These are phyloP conservation scores for Machimus rusticus DNA, from an alignment of 2,888 invertebrate species.

Conservation along the genomic window DNA sequence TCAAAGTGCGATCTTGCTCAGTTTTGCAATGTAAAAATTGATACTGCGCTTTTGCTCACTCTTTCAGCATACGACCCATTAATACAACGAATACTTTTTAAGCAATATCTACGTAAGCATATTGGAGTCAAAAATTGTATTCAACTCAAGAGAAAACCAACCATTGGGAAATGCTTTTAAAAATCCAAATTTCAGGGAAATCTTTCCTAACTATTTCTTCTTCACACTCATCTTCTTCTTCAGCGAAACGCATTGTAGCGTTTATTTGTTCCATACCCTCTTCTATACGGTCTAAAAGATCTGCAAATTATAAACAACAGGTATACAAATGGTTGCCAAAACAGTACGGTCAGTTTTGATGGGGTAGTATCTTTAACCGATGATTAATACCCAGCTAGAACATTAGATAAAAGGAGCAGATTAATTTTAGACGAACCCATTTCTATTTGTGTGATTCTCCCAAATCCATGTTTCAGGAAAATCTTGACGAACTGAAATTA, in stretches of 20 bases:
- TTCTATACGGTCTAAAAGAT: no score
- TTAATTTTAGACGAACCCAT: neutral
- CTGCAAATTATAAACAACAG: neutral
- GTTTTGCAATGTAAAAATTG: no score
- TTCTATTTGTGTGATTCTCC: neutral
- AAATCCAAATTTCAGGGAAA: constrained; percentile 33
- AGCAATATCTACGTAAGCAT: neutral
- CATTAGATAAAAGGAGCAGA: neutral
- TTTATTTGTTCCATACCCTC: neutral
- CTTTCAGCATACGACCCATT: no score
- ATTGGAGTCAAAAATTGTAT: neutral
- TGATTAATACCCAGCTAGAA: neutral
- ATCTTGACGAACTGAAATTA: neutral
- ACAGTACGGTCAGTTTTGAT: neutral
- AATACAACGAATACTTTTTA: neutral
- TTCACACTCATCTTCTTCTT: neutral
- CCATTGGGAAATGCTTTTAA: neutral
- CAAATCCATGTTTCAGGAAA: constrained; percentile 25
- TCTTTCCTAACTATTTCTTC: neutral
- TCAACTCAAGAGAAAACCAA: neutral
- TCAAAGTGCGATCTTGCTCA: no score
- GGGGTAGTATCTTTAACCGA: neutral
- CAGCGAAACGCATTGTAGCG: neutral
- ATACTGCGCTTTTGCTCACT: no score
- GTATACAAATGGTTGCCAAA: neutral